A percentile compares a stretch with the other conserved stretches of the same genome.
Conservation (phyloP, 2,888 invertebrate genomes). For the Deilephila porcellus region DNA sequence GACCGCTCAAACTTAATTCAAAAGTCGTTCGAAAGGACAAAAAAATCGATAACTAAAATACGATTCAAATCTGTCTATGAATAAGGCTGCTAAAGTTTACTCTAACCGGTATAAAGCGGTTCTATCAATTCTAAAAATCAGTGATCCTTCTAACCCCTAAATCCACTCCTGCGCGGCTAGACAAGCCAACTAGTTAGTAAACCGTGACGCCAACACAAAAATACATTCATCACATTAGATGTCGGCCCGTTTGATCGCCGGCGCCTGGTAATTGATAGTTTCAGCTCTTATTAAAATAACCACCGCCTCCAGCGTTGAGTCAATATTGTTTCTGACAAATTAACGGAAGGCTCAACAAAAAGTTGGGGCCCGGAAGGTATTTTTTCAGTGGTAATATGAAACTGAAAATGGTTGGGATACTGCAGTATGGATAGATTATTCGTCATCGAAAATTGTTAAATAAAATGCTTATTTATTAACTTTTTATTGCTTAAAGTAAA, state of each 20-base stretch:
- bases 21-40: too few species aligned
- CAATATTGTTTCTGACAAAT: slow-evolving; percentile 81
- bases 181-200: slow-evolving; percentile 10
- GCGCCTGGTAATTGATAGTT: slow-evolving; percentile 81
- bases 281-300: slow-evolving; percentile 72
- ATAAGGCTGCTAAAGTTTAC: too few species aligned
- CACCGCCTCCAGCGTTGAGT: slow-evolving; percentile 63
- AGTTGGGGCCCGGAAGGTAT: slow-evolving; percentile 39
- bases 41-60: too few species aligned
- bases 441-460: too few species aligned
- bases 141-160: background rate
- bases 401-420: too few species aligned
- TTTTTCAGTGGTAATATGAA: background rate
- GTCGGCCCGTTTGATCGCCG: slow-evolving; percentile 52
- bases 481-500: too few species aligned
- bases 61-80: too few species aligned
- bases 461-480: too few species aligned
- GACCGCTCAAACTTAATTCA: too few species aligned
- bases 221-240: slow-evolving; percentile 24
- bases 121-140: too few species aligned
- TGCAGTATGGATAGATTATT: too few species aligned
- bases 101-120: too few species aligned
- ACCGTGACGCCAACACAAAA: slow-evolving; percentile 20
- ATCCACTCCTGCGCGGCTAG: slow-evolving; percentile 17
- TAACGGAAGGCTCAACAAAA: slow-evolving; percentile 67